Conservation (phyloP, 2,888 invertebrate genomes). For the Teinopalpus imperialis region DNA sequence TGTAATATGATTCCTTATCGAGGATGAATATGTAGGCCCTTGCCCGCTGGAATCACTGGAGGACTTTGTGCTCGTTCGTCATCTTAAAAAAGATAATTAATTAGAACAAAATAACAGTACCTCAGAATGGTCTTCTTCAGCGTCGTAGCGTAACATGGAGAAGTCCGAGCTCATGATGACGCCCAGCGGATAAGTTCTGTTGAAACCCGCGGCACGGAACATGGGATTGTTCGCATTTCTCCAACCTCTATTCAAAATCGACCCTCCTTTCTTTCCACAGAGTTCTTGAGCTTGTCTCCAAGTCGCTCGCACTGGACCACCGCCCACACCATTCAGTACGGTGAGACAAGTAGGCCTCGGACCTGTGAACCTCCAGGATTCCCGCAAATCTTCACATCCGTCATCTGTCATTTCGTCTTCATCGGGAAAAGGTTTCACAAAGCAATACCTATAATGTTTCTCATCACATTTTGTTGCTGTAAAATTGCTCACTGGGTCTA, state of each 20-base stretch:
- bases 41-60: too few relatives aligned
- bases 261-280: slow-evolving; percentile 52
- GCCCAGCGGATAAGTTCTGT: slow-evolving; percentile 53
- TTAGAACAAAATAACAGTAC: too few relatives aligned
- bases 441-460: slow-evolving; percentile 62
- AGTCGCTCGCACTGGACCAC: slow-evolving; percentile 59
- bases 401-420: slow-evolving; percentile 39
- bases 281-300: slow-evolving; percentile 60
- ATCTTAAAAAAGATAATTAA: too few relatives aligned
- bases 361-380: slow-evolving; percentile 50
- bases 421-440: slow-evolving; percentile 54
- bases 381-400: slow-evolving; percentile 47
- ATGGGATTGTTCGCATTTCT: slow-evolving; percentile 58
- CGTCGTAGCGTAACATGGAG: slow-evolving; percentile 43
- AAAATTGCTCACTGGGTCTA: slow-evolving; percentile 52
- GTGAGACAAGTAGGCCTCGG: slow-evolving; percentile 61
- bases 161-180: slow-evolving; percentile 45
- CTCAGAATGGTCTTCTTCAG: slow-evolving; percentile 40
- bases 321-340: slow-evolving; percentile 44
- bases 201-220: slow-evolving; percentile 36
- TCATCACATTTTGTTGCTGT: slow-evolving; percentile 59
- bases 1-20: too few relatives aligned
- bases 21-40: too few relatives aligned
- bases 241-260: slow-evolving; percentile 66
- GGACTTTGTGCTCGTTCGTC: too few relatives aligned